These are phyloP conservation scores for Saguinus imperator DNA, from an alignment of 2,113 vertebrate genomes.

Conservation along the genomic window DNA sequence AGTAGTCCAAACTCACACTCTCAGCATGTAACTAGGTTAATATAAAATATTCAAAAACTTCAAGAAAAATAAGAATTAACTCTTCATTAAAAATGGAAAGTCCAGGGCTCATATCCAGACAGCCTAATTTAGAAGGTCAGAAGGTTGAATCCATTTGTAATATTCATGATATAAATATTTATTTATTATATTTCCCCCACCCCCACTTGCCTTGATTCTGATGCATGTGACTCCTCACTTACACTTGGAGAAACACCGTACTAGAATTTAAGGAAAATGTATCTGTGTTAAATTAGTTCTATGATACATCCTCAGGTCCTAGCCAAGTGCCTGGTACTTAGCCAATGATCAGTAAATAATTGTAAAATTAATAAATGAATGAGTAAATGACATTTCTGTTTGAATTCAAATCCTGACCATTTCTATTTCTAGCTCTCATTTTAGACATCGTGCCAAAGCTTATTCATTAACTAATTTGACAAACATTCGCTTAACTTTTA, in stretches of 20 bases:
- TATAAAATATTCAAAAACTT: background rate
- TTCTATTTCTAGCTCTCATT: background rate
- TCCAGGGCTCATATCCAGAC: background rate
- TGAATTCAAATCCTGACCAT: background rate
- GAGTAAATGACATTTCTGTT: background rate
- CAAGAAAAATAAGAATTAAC: background rate
- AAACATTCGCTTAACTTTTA: background rate
- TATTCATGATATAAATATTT: background rate
- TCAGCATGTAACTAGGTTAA: background rate
- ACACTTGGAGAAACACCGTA: background rate
- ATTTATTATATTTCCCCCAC: background rate
- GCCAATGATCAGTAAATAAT: background rate
- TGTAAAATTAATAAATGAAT: background rate
- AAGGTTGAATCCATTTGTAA: background rate
- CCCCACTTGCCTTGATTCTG: background rate
- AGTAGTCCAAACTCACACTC: background rate
- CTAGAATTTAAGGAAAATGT: background rate
- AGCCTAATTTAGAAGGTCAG: background rate
- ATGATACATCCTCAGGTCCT: background rate
- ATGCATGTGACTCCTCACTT: background rate
- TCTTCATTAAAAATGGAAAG: background rate
- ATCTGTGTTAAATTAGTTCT: background rate
- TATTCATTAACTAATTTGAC: background rate
- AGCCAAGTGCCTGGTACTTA: background rate
- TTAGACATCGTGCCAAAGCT: background rate